Base-by-base conservation (phyloP, 2,113 vertebrate genomes). In the Tichodroma muraria region DNA sequence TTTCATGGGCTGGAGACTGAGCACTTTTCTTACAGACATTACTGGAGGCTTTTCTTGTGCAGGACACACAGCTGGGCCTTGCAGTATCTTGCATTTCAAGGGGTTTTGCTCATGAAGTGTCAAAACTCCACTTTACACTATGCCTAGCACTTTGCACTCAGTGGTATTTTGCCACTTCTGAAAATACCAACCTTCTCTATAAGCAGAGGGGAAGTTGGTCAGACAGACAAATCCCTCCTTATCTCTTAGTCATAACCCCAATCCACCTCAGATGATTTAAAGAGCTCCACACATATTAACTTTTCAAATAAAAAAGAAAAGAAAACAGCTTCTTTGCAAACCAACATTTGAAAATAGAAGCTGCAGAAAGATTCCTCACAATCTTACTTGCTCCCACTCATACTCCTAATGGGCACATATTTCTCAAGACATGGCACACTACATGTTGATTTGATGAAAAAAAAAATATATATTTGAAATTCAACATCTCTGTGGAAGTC, bases 191-290 rank as follows among this genome's bases (percentile, higher is more conserved):
- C 37, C 84, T 91, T 82, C 69, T 72, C 56, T 69, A 49, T 78
- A 92, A 92, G 63, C 40, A 72, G 63, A 85, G 21, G 47, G 45
- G 94, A 96, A 80, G 73, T 86, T 90, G 82, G 68, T 95, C 89
- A 91, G 95, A 91, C 79, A 94, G 86, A 85, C 81, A 88, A 95
- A 95, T 91, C 83, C 93, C 63, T 92, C 89, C 90, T 96, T 96
- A 93, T 93, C 94, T 80, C 80, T 65, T 64, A 79, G 60, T 89
- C 90, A 93, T 70, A 92, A 80, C 75, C 68, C 35, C 12, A 44
- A 85, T 66, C 70, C 72, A 65, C 71, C 75, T 94, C 47, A 79
- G 82, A 90, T 80, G 57, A 90, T 85, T 95, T 88, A 53, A 93
- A 91, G 65, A 72, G n/a, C 79, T 88, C 90, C 1, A 0, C 35